Base-by-base conservation (phyloP, 2,113 vertebrate species). In the Paramormyrops kingsleyae region DNA sequence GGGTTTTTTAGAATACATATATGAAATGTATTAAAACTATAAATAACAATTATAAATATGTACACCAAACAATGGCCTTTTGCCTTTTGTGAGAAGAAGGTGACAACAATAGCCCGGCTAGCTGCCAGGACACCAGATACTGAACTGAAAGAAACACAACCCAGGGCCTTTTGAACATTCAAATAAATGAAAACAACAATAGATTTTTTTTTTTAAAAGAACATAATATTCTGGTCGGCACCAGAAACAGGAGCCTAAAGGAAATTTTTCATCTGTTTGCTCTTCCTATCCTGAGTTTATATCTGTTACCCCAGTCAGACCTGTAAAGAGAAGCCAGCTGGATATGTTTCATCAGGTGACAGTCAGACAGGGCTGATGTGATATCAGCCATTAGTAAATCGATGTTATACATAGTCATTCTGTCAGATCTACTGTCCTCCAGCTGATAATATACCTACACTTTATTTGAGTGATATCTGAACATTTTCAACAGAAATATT, bases 61-160 rank as follows among this genome's bases (percentile, higher is more conserved):
- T 66, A 27, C 59, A 66, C 62, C 62, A 66, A 27, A 27, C 62
- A 66, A 27, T 27, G 62, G n/a, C 52, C 52, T 66, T n/a, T 66
- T 66, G n/a, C n/a, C 59, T 27, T 66, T 27, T 66, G 62, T 66
- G 56, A 24, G 98, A 98, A 88, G 97, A 98, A 90, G 97, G 98
- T 0, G 97, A 98, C 96, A 99, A 99, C 88, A 99, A 94, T 91
- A 99, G 96, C 93, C 98, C 96, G 88, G 99, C 98, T 90, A 99
- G 97, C 98, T 99, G 88, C 47, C 44, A 92, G 90, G 89, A 47
- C 21, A 84, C 7, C 80, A 47, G 42, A 84, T n/a, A 21, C 19
- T 47, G 44, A 44, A n/a, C 80, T 84, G 80, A 84, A 44, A 83
- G 80, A 39, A 84, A 24, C 39, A 24, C 10, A 46, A 46, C 6